phyloP scores from a whole-genome alignment of 2,113 vertebrate genomes.

The Chionomys nivalis region DNA sequence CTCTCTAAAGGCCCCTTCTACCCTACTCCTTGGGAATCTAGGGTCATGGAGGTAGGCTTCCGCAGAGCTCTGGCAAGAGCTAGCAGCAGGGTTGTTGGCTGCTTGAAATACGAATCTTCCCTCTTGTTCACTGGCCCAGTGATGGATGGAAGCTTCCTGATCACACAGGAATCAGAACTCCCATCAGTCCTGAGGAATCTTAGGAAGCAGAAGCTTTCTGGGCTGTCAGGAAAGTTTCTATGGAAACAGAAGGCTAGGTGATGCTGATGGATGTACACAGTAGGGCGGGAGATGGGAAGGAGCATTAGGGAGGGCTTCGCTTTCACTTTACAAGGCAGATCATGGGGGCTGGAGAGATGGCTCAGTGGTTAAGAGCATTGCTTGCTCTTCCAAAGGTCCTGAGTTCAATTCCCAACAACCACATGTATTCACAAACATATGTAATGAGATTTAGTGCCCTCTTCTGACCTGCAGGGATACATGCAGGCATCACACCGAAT shows the following conservation, averaged over 20 bases:
- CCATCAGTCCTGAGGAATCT: constrained; percentile 1
- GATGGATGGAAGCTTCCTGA: neutral
- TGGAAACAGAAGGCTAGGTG: constrained; percentile 25
- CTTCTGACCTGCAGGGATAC: no score
- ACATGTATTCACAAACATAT: no score
- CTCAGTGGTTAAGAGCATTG: no score
- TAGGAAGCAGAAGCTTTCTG: constrained; percentile 24
- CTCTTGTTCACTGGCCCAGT: neutral
- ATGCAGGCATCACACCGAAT: no score
- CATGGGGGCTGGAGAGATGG: no score
- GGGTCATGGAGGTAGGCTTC: neutral
- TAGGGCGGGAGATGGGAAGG: neutral
- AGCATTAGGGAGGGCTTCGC: neutral
- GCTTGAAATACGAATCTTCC: neutral
- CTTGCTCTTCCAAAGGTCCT: no score
- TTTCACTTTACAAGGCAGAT: constrained; percentile 30
- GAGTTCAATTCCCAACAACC: no score
- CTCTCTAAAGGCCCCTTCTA: neutral
- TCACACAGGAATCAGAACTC: constrained; percentile 40
- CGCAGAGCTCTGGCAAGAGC: neutral
- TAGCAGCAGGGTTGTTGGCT: no score
- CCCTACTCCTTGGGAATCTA: neutral
- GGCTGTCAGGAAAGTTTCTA: constrained; percentile 33
- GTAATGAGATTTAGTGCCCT: no score
- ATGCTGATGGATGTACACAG: neutral